phyloP scores from a whole-genome alignment of 2,113 vertebrate species.

The Chlamydotis undulata region DNA sequence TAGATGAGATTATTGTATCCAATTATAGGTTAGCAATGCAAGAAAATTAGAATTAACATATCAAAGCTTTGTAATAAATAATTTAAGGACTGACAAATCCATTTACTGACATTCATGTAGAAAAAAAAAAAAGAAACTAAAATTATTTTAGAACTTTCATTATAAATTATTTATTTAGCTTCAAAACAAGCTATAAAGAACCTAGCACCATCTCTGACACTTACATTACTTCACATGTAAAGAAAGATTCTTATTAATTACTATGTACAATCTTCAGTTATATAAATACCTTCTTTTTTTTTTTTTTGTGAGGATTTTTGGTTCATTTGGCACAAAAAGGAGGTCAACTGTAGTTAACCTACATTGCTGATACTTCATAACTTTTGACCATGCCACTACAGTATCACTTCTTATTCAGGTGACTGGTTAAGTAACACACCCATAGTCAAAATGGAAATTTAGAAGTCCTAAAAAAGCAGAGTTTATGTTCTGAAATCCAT shows the following conservation, averaged over 20 bases:
- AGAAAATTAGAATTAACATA: not conserved
- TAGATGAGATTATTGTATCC: not conserved
- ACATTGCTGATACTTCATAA: rapidly evolving
- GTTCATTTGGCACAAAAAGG: not conserved
- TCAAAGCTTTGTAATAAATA: not conserved
- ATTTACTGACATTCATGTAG: not conserved
- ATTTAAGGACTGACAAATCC: not conserved
- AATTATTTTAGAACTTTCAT: not conserved
- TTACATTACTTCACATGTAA: rapidly evolving
- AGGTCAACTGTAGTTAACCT: not conserved
- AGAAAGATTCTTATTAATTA: not conserved
- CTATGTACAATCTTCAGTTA: not conserved
- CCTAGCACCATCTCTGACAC: not conserved
- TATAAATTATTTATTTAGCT: not conserved
- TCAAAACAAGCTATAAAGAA: not conserved
- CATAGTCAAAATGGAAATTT: not conserved
- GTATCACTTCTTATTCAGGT: not conserved
- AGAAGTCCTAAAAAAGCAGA: not conserved
- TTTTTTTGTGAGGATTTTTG: not conserved
- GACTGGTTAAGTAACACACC: not conserved
- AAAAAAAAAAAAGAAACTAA: not conserved
- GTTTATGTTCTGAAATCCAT: not conserved
- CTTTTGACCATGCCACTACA: not conserved
- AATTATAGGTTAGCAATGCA: not conserved
- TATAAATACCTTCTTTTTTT: not conserved